These are phyloP conservation scores for Ptychoptera albimana DNA, from an alignment of 2,888 invertebrate species.

Conservation along the genomic window DNA sequence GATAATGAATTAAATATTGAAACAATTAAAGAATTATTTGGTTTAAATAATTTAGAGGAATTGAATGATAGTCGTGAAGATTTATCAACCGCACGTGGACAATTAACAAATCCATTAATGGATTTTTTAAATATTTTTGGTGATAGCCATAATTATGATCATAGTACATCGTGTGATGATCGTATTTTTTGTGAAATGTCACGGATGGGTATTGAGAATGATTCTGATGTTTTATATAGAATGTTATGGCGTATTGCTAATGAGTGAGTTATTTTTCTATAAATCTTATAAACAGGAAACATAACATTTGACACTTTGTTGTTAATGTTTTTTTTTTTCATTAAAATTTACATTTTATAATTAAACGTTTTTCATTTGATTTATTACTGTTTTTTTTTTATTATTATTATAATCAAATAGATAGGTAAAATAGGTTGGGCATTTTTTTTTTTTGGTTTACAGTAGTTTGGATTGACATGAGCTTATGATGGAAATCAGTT, in stretches of 20 bases:
- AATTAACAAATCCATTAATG: slow-evolving; percentile 5
- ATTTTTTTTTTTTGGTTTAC: no score
- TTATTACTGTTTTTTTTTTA: no score
- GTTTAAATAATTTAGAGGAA: no score
- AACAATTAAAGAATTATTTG: no score
- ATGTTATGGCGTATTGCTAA: slow-evolving; percentile 7
- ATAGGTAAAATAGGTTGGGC: no score
- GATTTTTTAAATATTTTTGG: slow-evolving; percentile 4
- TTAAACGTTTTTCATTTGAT: no score
- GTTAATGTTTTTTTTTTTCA: background rate
- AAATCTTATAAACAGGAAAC: no score
- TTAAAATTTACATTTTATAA: no score
- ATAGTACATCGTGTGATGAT: slow-evolving; percentile 5
- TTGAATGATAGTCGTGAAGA: background rate
- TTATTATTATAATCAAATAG: no score
- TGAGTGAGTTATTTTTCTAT: slow-evolving; percentile 3
- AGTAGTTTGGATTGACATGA: no score
- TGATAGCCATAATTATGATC: background rate
- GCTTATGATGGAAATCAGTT: no score
- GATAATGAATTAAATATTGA: no score
- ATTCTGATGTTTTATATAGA: slow-evolving; percentile 3
- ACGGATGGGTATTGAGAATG: background rate
- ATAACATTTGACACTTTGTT: background rate
- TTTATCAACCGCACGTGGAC: background rate
- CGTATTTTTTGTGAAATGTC: slow-evolving; percentile 5